These are phyloP conservation scores for Ramazzottius varieornatus DNA, from an alignment of 2,888 invertebrate species.

Conservation along the genomic window DNA sequence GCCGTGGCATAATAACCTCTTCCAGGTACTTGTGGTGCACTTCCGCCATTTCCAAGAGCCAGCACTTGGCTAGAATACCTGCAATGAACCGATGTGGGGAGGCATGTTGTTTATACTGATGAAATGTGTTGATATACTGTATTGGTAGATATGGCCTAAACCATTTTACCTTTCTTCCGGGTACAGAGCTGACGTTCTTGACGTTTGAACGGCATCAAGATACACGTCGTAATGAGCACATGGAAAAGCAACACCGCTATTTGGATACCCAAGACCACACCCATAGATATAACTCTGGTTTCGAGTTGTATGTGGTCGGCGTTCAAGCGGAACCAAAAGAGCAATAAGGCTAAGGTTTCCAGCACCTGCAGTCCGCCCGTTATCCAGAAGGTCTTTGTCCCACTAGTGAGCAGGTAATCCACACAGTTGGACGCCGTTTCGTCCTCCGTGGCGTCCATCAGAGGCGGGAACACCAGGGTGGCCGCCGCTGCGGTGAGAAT, in stretches of 20 bases:
- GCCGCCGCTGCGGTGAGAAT: neutral
- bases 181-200: neutral
- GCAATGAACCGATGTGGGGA: neutral
- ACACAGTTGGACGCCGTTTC: neutral
- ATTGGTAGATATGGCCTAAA: too few relatives aligned
- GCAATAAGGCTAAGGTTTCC: neutral
- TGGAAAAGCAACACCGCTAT: neutral
- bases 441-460: neutral
- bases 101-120: too few relatives aligned
- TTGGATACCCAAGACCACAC: neutral
- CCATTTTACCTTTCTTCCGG: slow-evolving; percentile 3
- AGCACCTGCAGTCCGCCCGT: neutral
- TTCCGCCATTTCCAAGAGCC: neutral
- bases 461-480: neutral
- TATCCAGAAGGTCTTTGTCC: neutral
- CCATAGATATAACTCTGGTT: neutral
- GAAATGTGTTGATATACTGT: too few relatives aligned
- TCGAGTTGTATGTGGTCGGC: neutral
- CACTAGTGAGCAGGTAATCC: neutral
- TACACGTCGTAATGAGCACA: neutral
- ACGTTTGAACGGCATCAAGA: neutral
- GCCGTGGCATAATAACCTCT: neutral
- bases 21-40: neutral
- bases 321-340: neutral
- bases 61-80: neutral